Base-by-base conservation (phyloP, 2,888 invertebrate genomes). In the Strigamia maritima region DNA sequence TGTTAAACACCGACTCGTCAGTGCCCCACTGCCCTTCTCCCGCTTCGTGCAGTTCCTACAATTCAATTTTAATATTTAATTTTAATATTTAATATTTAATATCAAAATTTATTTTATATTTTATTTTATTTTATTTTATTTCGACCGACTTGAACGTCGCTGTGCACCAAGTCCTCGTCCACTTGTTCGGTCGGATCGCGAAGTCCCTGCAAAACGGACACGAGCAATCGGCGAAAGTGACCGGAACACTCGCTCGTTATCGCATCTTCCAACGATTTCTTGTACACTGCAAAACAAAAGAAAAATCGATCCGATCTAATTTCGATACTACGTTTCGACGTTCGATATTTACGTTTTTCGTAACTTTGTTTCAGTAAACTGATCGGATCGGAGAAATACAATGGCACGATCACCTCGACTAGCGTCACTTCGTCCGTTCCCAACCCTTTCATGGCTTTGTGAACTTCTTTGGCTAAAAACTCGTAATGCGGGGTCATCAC, bases 171-270 rank as follows among this genome's bases (percentile, higher is more conserved):
- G 12, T 88, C 89, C 60, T 89, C 89, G 86, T 97, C 92, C 6
- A 91, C 89, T 16, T 90, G 89, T 84, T 91, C 91, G 82, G 91
- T 91, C 87, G 97, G 97, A 85, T 94, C 91, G 83, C 95, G 89
- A 84, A 92, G 91, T 70, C 92, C 93, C 89, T 74, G 74, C 16
- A 92, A 92, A 19, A 95, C 86, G 35, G 96, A 94, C 26, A 95
- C 92, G 88, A 98, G 90, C 70, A 98, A 88, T 79, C 96, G 90
- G 86, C 93, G 92, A 88, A 98, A 97, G 84, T 92, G 92, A 16
- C 97, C 97, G 70, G 94, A 94, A 1, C 97, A 97, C 85, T 98
- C 98, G 77, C 92, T 91, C 81, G 89, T 90, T 28, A 97, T 87
- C 85, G 95, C 95, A 77, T 92, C 90, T 84, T 97, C 96, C 82